A percentile compares a stretch with the other conserved stretches of the same genome.
These are phyloP conservation scores for Pasiphila rectangulata DNA, from an alignment of 2,888 invertebrate species.

Conservation along the genomic window DNA sequence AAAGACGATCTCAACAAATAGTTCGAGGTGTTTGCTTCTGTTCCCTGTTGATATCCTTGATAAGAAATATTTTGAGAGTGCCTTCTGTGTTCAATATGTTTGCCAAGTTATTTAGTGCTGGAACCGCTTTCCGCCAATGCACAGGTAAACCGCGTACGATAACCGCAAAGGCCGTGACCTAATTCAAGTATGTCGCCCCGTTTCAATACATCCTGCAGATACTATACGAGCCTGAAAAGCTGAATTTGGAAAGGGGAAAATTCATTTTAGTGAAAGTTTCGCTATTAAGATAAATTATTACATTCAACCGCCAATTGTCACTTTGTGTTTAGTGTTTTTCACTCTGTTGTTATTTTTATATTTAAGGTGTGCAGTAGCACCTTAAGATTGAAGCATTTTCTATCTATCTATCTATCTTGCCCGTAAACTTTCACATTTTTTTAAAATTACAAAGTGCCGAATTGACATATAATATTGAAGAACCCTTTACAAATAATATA, in stretches of 20 bases:
- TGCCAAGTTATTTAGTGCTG: not conserved
- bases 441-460: too few species aligned
- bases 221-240: not conserved
- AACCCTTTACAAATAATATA: too few species aligned
- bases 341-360: too few species aligned
- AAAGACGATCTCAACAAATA: too few species aligned
- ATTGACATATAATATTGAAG: too few species aligned
- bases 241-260: not conserved
- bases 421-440: too few species aligned
- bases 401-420: too few species aligned
- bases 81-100: not conserved
- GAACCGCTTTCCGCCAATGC: slow-evolving; percentile 16
- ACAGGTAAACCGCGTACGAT: slow-evolving; percentile 30
- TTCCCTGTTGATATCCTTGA: too few species aligned
- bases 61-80: not conserved
- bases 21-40: too few species aligned
- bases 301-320: not conserved
- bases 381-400: too few species aligned
- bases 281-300: not conserved
- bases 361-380: too few species aligned
- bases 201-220: slow-evolving; percentile 46
- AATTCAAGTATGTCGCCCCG: slow-evolving; percentile 55
- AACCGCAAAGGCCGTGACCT: slow-evolving; percentile 60
- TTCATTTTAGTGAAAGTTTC: not conserved
- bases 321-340: too few species aligned